Base-by-base conservation (phyloP, 2,888 invertebrate species). In the Tinea trinotella region DNA sequence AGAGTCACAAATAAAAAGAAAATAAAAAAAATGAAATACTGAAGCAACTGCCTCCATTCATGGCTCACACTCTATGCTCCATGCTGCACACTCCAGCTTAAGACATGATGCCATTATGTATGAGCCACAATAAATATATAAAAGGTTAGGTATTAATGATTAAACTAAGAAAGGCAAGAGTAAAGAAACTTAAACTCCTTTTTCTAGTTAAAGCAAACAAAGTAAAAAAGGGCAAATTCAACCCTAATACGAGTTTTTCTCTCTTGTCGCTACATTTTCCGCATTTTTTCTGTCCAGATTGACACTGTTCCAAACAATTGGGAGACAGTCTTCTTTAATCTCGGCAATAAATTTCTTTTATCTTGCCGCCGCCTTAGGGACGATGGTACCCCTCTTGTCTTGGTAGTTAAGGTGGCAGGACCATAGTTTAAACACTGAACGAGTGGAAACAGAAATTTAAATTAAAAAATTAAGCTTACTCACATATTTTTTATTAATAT, bases 311-410 rank as follows among this genome's bases (percentile, higher is more conserved):
- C 74, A 73, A 72, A 76, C 76, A 78, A 76, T 76, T 71, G 71
- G 61, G 61, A 61, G 61, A 60, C 40, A 30, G 58, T 62, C 59
- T 60, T 40, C 66, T 74, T 74, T 81, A 79, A 83, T 83, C 82
- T 78, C 49, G 62, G 69, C 79, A 76, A 77, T 83, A 82, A 83
- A 82, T 82, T 81, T 71, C 67, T 70, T 73, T 75, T 76, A 76
- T 77, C 76, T 73, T 9, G 20, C 53, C 20, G 64, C 63, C 12
- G 46, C 56, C 64, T 56, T 54, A 57, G 60, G 61, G 53, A 53
- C 44, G 53, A 30, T 13, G 52, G 22, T 22, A 50, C 24, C 50
- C 19, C 50, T 20, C 24, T 24, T 24, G 20, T 24, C 24, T 24
- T 7, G 50, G 3, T 13, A 12, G n/a, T 40, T 3, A 40, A 40